Percentiles rank a stretch among this genome's conserved stretches.
These are phyloP conservation scores for Euglossa dilemma DNA, from an alignment of 1,140 invertebrate species.

Conservation along the genomic window DNA sequence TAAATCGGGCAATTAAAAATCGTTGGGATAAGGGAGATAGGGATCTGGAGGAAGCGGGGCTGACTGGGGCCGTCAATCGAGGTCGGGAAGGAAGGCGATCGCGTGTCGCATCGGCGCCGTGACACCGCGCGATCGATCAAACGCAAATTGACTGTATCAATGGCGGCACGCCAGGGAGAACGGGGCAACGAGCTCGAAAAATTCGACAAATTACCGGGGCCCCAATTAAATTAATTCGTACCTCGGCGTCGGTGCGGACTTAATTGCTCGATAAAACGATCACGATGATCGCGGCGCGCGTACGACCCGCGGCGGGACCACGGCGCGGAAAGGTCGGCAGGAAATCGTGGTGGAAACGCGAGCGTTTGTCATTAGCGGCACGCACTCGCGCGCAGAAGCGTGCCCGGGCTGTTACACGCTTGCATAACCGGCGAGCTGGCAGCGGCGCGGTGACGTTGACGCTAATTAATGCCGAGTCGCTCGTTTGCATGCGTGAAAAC, in stretches of 20 bases:
- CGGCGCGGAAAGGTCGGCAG: neutral
- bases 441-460: constrained; percentile 57
- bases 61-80: neutral
- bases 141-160: constrained; percentile 7
- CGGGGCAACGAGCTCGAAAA: neutral
- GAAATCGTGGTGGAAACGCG: neutral
- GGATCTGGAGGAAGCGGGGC: neutral
- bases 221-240: constrained; percentile 38
- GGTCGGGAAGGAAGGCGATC: constrained; percentile 7
- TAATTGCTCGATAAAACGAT: constrained; percentile 36
- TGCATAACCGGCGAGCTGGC: constrained; percentile 12
- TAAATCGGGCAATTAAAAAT: too few relatives aligned
- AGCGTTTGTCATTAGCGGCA: constrained; percentile 40
- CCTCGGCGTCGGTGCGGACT: neutral
- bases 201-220: constrained; percentile 8
- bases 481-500: constrained; percentile 66
- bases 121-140: constrained; percentile 25
- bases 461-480: constrained; percentile 66
- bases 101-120: neutral
- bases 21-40: too few relatives aligned
- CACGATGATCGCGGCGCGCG: constrained; percentile 3
- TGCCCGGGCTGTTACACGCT: constrained; percentile 37
- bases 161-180: neutral
- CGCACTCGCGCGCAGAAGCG: neutral
- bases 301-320: neutral